phyloP scores from a whole-genome alignment of 2,113 vertebrate genomes.

The Melierax canorus region DNA sequence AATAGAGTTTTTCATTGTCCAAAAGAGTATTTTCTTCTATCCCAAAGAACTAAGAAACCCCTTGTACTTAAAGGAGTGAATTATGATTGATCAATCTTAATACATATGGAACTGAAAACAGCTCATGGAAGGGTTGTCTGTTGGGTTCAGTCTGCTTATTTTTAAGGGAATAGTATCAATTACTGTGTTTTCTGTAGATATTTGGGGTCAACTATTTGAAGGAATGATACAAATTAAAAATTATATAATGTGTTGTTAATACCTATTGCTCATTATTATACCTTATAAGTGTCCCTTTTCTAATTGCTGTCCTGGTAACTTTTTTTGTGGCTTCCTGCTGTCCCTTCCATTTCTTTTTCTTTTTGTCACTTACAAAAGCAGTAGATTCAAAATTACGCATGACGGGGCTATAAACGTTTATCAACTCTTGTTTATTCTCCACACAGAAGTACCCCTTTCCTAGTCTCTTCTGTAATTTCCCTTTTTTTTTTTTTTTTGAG shows the following conservation, averaged over 20 bases:
- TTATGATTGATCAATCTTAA: neutral
- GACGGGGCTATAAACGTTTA: neutral
- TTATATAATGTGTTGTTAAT: neutral
- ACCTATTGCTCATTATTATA: neutral
- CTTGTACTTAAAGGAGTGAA: neutral
- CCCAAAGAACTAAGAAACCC: neutral
- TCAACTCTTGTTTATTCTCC: neutral
- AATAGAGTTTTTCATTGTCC: neutral
- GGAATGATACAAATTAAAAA: neutral
- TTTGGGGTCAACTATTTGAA: neutral
- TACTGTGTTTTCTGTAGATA: neutral
- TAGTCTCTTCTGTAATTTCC: too few relatives aligned
- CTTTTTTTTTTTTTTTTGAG: neutral
- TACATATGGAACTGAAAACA: neutral
- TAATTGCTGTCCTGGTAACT: neutral
- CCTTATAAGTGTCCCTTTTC: neutral
- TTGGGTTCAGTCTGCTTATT: neutral
- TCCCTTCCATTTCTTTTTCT: neutral
- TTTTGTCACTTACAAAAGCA: neutral
- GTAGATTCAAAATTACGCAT: neutral
- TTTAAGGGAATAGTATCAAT: neutral
- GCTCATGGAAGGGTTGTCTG: neutral
- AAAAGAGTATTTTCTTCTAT: neutral
- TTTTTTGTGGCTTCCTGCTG: neutral
- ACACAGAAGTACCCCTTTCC: neutral